Conservation (phyloP, 2,888 invertebrate species). For the Globia sparganii region DNA sequence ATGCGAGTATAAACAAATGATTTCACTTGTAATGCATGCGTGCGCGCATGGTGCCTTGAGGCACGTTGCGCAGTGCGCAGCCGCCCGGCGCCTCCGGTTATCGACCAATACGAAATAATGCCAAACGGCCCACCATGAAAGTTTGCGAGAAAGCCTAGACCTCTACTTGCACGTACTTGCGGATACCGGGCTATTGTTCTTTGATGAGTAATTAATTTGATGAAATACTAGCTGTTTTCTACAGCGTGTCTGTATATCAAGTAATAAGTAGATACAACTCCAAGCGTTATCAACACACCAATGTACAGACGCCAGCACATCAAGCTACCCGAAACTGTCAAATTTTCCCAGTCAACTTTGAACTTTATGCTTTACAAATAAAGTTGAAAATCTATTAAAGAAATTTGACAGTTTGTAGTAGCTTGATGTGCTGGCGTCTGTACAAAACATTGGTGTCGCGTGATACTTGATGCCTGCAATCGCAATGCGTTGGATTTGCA, state of each 20-base stretch:
- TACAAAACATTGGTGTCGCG: constrained; percentile 22
- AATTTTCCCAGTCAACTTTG: no score
- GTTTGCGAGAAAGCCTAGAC: constrained; percentile 53
- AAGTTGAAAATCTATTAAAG: no score
- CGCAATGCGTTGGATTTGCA: constrained; percentile 38
- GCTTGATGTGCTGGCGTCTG: no score
- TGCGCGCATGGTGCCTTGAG: constrained; percentile 52
- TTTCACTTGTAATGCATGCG: constrained; percentile 64
- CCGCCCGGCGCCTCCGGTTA: constrained; percentile 69
- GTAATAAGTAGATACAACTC: constrained; percentile 7
- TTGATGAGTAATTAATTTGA: constrained; percentile 28
- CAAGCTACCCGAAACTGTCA: no score
- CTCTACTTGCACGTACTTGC: constrained; percentile 19
- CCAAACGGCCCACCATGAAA: constrained; percentile 69
- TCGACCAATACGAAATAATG: constrained; percentile 73
- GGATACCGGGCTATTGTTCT: constrained; percentile 19
- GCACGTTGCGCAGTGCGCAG: constrained; percentile 59
- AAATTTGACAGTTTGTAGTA: no score
- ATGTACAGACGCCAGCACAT: no score
- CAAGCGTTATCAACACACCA: constrained; percentile 30
- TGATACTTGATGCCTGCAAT: constrained; percentile 43
- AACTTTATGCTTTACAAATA: no score
- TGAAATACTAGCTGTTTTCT: background rate
- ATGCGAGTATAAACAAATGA: constrained; percentile 61
- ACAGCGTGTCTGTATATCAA: background rate